A percentile compares a stretch with the other conserved stretches of the same genome.
These are phyloP conservation scores for Aphodius granarius DNA, from an alignment of 2,888 invertebrate genomes.

Conservation along the genomic window DNA sequence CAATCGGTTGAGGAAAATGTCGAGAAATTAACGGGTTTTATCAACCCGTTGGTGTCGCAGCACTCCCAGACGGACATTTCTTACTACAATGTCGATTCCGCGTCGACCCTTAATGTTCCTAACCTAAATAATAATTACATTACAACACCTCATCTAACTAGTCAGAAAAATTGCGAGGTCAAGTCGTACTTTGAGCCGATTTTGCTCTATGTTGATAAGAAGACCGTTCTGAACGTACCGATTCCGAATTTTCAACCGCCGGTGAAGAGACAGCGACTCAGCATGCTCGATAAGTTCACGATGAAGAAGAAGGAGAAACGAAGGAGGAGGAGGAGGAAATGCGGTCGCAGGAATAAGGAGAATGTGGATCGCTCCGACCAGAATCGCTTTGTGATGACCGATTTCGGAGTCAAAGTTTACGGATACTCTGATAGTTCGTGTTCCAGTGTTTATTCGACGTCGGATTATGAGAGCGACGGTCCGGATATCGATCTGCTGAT, in stretches of 20 bases:
- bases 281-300: slow-evolving; percentile 53
- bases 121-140: slow-evolving; percentile 46
- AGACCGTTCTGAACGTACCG: slow-evolving; percentile 50
- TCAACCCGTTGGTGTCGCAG: slow-evolving; percentile 43
- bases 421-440: slow-evolving; percentile 51
- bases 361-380: slow-evolving; percentile 21
- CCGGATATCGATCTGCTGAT: slow-evolving; percentile 58
- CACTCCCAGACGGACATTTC: slow-evolving; percentile 35
- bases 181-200: not conserved
- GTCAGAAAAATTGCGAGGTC: slow-evolving; percentile 37
- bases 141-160: slow-evolving; percentile 44
- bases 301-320: slow-evolving; percentile 44
- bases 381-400: slow-evolving; percentile 33
- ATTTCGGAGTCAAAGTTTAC: slow-evolving; percentile 47
- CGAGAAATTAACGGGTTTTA: slow-evolving; percentile 38
- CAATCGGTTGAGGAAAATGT: slow-evolving; percentile 2
- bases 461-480: slow-evolving; percentile 54
- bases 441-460: slow-evolving; percentile 57
- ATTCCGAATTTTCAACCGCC: slow-evolving; percentile 41
- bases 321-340: slow-evolving; percentile 25
- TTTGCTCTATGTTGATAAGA: slow-evolving; percentile 2
- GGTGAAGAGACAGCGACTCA: slow-evolving; percentile 45
- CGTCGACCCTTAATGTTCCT: slow-evolving; percentile 46
- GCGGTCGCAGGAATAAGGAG: slow-evolving; percentile 27
- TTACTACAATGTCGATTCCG: slow-evolving; percentile 28